Conservation (phyloP, 2,113 vertebrate genomes). For the Mus pahari region DNA sequence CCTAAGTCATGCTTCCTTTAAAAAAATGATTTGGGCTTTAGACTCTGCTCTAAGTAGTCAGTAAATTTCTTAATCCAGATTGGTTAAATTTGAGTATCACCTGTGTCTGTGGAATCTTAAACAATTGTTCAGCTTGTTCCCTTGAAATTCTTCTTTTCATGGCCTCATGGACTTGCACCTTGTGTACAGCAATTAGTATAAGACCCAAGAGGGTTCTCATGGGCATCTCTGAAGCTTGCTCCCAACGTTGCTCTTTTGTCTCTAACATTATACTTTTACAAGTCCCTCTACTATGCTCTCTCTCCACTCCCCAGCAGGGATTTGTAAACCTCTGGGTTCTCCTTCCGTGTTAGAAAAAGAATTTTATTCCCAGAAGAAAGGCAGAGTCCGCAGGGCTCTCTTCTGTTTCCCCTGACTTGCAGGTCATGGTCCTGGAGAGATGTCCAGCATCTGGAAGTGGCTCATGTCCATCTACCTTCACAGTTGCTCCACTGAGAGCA, state of each 20-base stretch:
- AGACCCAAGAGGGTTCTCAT: background rate
- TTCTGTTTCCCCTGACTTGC: background rate
- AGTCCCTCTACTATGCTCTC: background rate
- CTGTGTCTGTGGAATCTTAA: background rate
- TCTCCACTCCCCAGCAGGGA: background rate
- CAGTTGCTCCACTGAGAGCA: background rate
- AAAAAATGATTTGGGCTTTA: background rate
- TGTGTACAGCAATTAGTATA: background rate
- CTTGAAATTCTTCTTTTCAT: background rate
- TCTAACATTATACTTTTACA: background rate
- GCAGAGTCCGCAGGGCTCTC: background rate
- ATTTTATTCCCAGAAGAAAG: background rate
- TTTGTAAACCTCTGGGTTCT: background rate
- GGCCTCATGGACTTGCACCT: background rate
- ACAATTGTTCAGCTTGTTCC: background rate
- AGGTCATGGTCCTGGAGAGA: background rate
- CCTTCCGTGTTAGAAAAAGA: background rate
- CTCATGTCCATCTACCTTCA: background rate
- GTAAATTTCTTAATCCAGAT: background rate
- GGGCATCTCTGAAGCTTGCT: background rate
- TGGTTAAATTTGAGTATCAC: slow-evolving; percentile 17
- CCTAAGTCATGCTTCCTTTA: background rate
- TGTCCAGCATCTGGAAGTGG: background rate
- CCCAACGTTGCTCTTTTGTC: background rate
- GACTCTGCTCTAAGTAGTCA: background rate